A percentile compares a stretch with the other conserved stretches of the same genome.
Conservation (phyloP, 2,888 invertebrate genomes). For the Sabellastarte sp. region DNA sequence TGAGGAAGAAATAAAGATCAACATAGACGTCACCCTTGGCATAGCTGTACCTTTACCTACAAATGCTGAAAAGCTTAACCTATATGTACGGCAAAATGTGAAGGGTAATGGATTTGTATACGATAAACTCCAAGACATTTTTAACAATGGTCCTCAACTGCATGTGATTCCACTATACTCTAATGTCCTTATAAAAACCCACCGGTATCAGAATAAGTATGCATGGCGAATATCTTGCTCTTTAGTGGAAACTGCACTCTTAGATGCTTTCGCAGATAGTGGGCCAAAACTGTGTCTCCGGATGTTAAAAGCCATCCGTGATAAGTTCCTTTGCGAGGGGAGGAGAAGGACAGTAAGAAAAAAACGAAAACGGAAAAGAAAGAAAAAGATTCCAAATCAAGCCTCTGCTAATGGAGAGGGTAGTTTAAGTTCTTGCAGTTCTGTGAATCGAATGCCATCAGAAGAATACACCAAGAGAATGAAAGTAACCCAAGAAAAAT, state of each 20-base stretch:
- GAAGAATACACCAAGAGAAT: too few relatives aligned
- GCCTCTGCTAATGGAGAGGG: too few relatives aligned
- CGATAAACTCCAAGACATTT: neutral
- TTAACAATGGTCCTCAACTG: neutral
- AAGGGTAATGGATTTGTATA: neutral
- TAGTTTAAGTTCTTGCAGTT: too few relatives aligned
- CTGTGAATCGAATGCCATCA: too few relatives aligned
- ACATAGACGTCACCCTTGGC: neutral
- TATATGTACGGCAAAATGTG: neutral
- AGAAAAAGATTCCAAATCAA: too few relatives aligned
- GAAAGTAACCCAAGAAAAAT: too few relatives aligned
- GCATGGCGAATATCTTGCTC: neutral
- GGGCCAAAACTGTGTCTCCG: neutral
- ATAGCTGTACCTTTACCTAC: neutral
- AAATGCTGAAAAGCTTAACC: neutral
- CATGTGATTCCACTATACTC: neutral
- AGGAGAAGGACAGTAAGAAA: neutral
- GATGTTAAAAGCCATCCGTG: neutral
- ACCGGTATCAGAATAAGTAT: neutral
- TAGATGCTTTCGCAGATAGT: neutral
- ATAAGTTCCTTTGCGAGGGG: neutral
- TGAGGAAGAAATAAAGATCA: neutral
- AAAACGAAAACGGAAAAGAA: neutral
- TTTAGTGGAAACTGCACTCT: neutral
- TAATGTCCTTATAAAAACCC: neutral